Conservation (phyloP, 2,888 invertebrate species). For the Alloplasta piceator region DNA sequence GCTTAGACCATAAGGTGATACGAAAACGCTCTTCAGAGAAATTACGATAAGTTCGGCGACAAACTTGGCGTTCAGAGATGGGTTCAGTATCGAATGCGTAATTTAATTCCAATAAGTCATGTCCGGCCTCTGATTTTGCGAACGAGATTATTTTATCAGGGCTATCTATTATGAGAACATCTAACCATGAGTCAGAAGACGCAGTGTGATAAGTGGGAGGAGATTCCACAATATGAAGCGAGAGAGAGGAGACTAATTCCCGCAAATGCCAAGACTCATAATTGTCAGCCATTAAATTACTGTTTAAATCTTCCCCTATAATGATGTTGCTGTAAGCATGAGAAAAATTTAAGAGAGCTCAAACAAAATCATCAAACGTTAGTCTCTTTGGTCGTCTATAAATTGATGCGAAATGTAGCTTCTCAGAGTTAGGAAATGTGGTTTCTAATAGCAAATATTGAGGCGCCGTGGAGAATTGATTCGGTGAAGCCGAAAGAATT, state of each 20-base stretch:
- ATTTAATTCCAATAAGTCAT: slow-evolving; percentile 15
- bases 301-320: slow-evolving; percentile 22
- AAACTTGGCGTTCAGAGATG: not conserved
- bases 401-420: slow-evolving; percentile 3
- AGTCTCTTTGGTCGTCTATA: slow-evolving; percentile 34
- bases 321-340: slow-evolving; percentile 25
- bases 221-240: no score
- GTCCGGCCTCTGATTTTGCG: slow-evolving; percentile 17
- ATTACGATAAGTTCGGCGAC: no score
- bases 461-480: slow-evolving; percentile 11
- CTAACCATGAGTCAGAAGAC: not conserved
- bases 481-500: not conserved
- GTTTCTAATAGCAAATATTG: slow-evolving; percentile 29
- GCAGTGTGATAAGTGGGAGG: not conserved
- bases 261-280: not conserved
- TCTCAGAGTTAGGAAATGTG: not conserved
- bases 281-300: not conserved
- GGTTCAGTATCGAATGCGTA: not conserved
- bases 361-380: not conserved
- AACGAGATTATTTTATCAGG: not conserved
- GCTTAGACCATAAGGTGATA: not conserved
- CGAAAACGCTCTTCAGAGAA: no score
- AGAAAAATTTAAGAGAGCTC: not conserved
- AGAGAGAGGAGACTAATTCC: no score
- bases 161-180: slow-evolving; percentile 27